These are phyloP conservation scores for Boulengeromyrus knoepffleri DNA, from an alignment of 2,113 vertebrate genomes.

Conservation along the genomic window DNA sequence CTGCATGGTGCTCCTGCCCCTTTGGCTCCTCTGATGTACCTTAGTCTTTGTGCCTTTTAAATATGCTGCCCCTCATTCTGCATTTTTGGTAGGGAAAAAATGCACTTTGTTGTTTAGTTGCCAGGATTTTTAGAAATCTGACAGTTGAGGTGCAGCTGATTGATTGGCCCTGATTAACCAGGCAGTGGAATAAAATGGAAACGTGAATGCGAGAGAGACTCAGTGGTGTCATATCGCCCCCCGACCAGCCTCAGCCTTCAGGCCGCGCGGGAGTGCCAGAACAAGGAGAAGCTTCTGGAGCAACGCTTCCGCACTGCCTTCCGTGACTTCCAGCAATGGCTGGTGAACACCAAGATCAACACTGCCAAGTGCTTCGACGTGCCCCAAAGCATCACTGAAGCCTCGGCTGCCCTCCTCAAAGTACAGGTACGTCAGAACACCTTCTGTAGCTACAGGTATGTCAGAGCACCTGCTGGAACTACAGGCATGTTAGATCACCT, in stretches of 20 bases:
- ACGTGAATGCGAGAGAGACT: not conserved
- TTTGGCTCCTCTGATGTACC: not conserved
- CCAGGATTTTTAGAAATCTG: not conserved
- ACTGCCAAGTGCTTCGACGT: constrained; percentile 92
- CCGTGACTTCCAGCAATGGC: constrained; percentile 92
- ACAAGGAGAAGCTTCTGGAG: constrained; percentile 88
- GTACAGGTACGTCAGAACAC: constrained; percentile 68
- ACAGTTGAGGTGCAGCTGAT: not conserved
- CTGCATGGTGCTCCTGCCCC: not conserved
- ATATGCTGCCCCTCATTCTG: not conserved
- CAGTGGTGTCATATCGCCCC: not conserved
- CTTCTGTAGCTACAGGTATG: too few species aligned
- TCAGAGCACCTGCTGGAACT: not conserved
- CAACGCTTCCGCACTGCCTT: constrained; percentile 78
- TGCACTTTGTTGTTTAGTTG: not conserved
- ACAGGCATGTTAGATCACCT: too few species aligned
- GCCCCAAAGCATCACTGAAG: constrained; percentile 78
- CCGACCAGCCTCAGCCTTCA: constrained; percentile 78
- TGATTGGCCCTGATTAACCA: not conserved
- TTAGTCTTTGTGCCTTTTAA: not conserved
- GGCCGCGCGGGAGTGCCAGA: constrained; percentile 87
- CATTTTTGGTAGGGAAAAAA: not conserved
- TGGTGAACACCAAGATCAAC: constrained; percentile 84
- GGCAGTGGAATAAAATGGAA: not conserved
- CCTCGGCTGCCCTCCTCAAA: constrained; percentile 73